A percentile compares a stretch with the other conserved stretches of the same genome.
Evolutionary conservation across 2,113 vertebrate species (phyloP).

Genomic region (Poicephalus meyeri): DNA sequence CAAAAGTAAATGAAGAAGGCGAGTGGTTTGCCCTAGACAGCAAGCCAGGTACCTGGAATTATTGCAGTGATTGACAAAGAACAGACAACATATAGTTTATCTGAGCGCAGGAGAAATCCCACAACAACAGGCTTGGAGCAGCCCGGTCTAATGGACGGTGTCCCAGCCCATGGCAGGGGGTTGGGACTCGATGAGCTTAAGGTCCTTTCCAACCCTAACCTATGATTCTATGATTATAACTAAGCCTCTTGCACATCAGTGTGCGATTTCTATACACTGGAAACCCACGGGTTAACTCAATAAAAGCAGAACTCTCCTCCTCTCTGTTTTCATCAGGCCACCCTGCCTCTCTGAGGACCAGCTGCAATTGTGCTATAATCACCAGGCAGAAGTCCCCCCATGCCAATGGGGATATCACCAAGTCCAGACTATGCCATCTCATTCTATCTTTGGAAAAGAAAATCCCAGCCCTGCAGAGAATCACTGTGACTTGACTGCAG

Average conservation of each 20-base stretch:
- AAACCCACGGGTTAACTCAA: not conserved
- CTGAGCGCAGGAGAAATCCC: not conserved
- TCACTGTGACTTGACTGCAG: rapidly evolving
- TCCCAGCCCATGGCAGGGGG: not conserved
- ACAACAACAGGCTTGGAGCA: not conserved
- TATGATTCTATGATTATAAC: not conserved
- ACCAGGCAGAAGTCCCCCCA: not conserved
- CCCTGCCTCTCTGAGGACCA: rapidly evolving
- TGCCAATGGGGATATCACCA: not conserved
- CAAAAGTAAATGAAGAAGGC: not conserved
- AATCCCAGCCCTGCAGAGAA: not conserved
- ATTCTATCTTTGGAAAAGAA: not conserved
- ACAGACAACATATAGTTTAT: not conserved
- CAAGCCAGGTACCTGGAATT: not conserved
- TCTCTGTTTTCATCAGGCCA: not conserved
- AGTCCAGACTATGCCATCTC: not conserved
- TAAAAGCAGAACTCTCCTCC: not conserved
- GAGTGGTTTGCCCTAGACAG: not conserved
- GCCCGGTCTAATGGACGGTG: not conserved
- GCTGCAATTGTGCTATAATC: not conserved
- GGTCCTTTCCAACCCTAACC: not conserved
- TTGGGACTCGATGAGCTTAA: not conserved
- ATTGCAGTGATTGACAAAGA: not conserved
- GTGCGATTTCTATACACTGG: not conserved
- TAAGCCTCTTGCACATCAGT: not conserved